Base-by-base conservation (phyloP, 2,888 invertebrate species). In the Perdita meconis region DNA sequence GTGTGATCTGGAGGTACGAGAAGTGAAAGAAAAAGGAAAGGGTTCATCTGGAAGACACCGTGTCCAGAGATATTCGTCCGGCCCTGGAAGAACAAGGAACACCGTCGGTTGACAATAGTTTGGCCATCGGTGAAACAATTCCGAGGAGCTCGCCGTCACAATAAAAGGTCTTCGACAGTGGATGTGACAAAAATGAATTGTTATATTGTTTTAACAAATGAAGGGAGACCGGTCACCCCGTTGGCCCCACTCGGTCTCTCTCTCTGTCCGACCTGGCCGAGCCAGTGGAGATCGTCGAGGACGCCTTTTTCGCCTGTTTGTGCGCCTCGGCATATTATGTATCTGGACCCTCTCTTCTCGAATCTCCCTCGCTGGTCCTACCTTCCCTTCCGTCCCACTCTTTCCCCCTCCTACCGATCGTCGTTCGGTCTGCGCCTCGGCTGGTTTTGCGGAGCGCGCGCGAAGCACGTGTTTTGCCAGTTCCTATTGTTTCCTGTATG, bases 401-500 rank as follows among this genome's bases (percentile, higher is more conserved):
- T 60, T 73, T 78, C 68, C 74, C 50, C 64, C 24, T 36, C 53
- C 36, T 64, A 61, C 38, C 51, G 30, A 65, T 47, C 55, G 42
- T 47, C 68, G 59, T 70, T 80, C 77, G 69, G 61, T 77, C 72
- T 83, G 77, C 78, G 59, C 81, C 78, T 84, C 78, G 84, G 87
- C 86, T 85, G 87, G 87, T 88, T 90, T 89, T 87, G 86, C 87
- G 60, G 80, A 88, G 87, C 89, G 90, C 85, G 92, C 89, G 91
- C 91, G 91, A 91, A 91, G 92, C 91, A 92, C 91, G 91, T 92
- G 92, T 92, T 92, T 92, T 91, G 91, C 91, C 91, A 91, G 92
- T 91, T 91, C 89, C 92, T 91, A 92, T 92, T 92, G 92, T 92
- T 92, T 92, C 87, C 91, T 91, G 87, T 92, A 92, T 92, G 92